Conservation (phyloP, 1,140 invertebrate genomes). For the Bombus haemorrhoidalis region DNA sequence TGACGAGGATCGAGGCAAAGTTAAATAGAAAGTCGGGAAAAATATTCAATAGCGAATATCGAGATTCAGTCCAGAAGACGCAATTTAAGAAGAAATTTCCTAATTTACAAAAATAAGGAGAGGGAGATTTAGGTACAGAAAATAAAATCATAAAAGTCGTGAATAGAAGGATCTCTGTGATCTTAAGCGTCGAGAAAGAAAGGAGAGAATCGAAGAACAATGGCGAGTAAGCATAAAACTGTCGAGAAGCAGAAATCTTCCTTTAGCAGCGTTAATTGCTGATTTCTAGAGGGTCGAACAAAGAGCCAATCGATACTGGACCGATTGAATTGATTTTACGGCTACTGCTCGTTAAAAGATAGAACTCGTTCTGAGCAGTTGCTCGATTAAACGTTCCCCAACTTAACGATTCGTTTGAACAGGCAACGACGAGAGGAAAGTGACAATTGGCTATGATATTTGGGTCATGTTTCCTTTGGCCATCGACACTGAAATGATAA, state of each 20-base stretch:
- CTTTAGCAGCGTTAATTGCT: not conserved
- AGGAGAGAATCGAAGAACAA: not conserved
- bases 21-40: constrained; percentile 6
- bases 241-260: not conserved
- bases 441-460: not conserved
- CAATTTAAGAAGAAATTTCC: not conserved
- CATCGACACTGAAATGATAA: not conserved
- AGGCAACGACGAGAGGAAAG: not conserved
- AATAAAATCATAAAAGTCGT: not conserved
- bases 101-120: not conserved
- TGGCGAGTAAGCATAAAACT: not conserved
- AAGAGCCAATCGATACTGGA: not conserved
- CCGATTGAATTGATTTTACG: not conserved
- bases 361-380: not conserved
- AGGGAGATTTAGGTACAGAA: not conserved
- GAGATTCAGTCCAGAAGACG: not conserved
- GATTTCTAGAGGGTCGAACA: not conserved
- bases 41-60: not conserved
- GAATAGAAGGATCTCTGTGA: not conserved
- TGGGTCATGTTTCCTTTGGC: not conserved
- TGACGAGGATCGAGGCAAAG: not conserved
- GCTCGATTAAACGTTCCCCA: constrained; percentile 5
- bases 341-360: not conserved
- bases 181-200: not conserved
- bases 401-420: not conserved